phyloP scores from a whole-genome alignment of 1,140 invertebrate species.

The Zaprionus camerounensis region DNA sequence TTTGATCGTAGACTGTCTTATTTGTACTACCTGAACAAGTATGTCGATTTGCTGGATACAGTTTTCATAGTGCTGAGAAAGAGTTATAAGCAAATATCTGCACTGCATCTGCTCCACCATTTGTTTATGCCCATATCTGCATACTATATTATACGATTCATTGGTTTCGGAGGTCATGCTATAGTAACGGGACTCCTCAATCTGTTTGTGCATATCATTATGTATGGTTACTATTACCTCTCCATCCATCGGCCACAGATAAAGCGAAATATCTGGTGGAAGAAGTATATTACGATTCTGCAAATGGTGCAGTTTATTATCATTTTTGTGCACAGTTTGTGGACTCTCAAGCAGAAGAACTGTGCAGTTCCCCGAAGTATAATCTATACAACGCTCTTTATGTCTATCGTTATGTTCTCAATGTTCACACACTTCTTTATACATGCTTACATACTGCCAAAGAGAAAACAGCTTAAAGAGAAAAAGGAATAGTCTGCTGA shows the following conservation, averaged over 20 bases:
- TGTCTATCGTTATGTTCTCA: constrained; percentile 88
- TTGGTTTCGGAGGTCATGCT: constrained; percentile 87
- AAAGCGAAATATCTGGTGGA: constrained; percentile 91
- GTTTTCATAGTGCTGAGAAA: constrained; percentile 94
- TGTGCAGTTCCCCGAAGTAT: constrained; percentile 85
- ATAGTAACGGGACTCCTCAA: constrained; percentile 91
- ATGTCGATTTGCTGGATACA: constrained; percentile 88
- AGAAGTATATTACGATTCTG: constrained; percentile 91
- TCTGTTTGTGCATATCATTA: constrained; percentile 90
- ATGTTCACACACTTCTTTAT: constrained; percentile 93
- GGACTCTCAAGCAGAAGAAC: constrained; percentile 88
- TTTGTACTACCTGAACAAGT: constrained; percentile 45
- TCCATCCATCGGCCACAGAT: constrained; percentile 87
- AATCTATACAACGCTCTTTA: constrained; percentile 87
- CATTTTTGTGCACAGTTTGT: constrained; percentile 86
- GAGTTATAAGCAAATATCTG: constrained; percentile 91
- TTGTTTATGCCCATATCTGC: constrained; percentile 73
- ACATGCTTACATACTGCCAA: constrained; percentile 14
- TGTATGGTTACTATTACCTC: constrained; percentile 91
- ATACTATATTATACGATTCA: constrained; percentile 27
- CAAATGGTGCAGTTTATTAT: constrained; percentile 91
- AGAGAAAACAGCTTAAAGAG: neutral
- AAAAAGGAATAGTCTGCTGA: neutral
- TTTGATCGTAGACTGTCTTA: constrained; percentile 17
- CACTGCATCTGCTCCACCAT: constrained; percentile 94